These are phyloP conservation scores for Folsomia manolachei DNA, from an alignment of 2,888 invertebrate species.

Conservation along the genomic window DNA sequence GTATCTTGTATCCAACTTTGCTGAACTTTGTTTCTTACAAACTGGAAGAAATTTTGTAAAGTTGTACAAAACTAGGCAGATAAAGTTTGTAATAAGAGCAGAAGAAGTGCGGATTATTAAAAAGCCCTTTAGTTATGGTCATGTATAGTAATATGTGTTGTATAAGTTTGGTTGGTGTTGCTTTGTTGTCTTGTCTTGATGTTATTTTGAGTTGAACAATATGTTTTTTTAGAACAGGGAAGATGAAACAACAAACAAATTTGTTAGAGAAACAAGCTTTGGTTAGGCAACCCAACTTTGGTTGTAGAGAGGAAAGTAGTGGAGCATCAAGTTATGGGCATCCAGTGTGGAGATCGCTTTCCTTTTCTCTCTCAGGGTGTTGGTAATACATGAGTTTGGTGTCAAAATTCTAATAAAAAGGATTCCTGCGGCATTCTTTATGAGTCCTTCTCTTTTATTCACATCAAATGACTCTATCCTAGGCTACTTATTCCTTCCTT, in stretches of 20 bases:
- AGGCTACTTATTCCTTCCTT: too few relatives aligned
- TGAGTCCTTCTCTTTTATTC: constrained; percentile 31
- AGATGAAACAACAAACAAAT: constrained; percentile 8
- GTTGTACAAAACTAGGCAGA: too few relatives aligned
- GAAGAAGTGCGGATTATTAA: not conserved
- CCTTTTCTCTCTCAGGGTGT: constrained; percentile 13
- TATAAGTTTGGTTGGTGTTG: too few relatives aligned
- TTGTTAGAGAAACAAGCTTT: constrained; percentile 1
- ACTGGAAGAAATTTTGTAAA: not conserved
- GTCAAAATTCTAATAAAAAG: constrained; percentile 49
- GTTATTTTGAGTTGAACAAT: not conserved
- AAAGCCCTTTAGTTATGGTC: not conserved
- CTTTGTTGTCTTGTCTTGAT: too few relatives aligned
- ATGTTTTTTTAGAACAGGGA: not conserved
- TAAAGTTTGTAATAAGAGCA: not conserved
- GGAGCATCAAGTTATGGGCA: too few relatives aligned
- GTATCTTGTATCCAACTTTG: too few relatives aligned
- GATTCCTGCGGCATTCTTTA: constrained; percentile 49
- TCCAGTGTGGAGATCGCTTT: not conserved
- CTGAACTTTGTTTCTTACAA: not conserved
- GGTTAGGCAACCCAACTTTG: too few relatives aligned
- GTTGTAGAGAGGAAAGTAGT: not conserved
- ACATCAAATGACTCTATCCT: constrained; percentile 33
- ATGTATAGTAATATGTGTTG: too few relatives aligned
- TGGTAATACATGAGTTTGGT: constrained; percentile 33